phyloP scores from a whole-genome alignment of 1,140 invertebrate species.

The Eciton burchellii region DNA sequence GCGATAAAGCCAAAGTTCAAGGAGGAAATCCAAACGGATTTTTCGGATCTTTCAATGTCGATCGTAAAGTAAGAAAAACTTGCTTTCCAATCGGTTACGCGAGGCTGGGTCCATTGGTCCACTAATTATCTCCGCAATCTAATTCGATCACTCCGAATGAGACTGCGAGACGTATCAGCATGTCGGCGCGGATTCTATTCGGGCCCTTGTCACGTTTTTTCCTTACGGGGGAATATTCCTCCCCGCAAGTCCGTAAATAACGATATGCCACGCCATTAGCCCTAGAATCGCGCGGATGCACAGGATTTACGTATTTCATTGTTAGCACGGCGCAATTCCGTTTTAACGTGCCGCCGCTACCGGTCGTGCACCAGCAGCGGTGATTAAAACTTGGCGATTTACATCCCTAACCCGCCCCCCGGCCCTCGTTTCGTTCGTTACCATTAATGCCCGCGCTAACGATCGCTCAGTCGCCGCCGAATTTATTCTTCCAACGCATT shows the following conservation, averaged over 20 bases:
- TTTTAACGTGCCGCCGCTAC: conserved; percentile 58
- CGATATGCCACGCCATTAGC: conserved; percentile 51
- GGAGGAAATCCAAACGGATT: no score
- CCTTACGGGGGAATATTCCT: conserved; percentile 44
- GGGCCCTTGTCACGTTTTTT: conserved; percentile 25
- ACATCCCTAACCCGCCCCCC: conserved; percentile 56
- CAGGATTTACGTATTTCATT: conserved; percentile 62
- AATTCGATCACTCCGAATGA: background rate
- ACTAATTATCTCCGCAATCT: background rate
- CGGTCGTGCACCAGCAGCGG: conserved; percentile 43
- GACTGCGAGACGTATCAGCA: background rate
- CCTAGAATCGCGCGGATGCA: conserved; percentile 58
- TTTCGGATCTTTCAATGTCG: no score
- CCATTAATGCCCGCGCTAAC: conserved; percentile 52
- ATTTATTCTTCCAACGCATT: conserved; percentile 47
- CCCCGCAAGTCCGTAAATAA: conserved; percentile 47
- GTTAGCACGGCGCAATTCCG: conserved; percentile 60
- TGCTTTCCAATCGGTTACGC: background rate
- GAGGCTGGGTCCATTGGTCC: no score
- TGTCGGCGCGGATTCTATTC: background rate
- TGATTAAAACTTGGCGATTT: conserved; percentile 61
- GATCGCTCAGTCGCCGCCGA: conserved; percentile 38
- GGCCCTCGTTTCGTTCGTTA: conserved; percentile 39
- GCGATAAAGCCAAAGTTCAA: no score
- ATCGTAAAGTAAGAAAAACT: no score